Base-by-base conservation (phyloP, 2,888 invertebrate genomes). In the Orthosia gracilis region DNA sequence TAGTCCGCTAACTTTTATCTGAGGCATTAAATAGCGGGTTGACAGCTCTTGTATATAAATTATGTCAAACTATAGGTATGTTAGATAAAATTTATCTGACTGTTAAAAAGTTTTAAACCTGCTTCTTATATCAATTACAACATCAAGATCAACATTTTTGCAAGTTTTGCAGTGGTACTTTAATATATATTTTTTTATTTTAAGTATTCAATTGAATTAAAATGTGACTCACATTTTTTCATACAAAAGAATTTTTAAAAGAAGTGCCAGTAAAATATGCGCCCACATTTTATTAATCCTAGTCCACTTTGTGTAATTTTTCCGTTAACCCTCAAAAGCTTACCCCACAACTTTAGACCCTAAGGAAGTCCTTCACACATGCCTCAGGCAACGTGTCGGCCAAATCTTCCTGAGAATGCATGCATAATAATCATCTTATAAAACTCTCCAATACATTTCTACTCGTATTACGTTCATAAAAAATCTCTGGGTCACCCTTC, bases 361-460 rank as follows among this genome's bases (percentile, higher is more conserved):
- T 87, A 92, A 92, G 93, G 93, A 95, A 94, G 91, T 87, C 89
- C 90, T 92, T 86, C 89, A 91, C 91, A 91, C 83, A 91, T 84
- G 96, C 96, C 95, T 92, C 78, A 79, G 95, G 96, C 96, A 58
- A 91, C 82, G 66, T 76, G 78, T 79, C 78, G 81, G 54, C 89
- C 87, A 96, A 96, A 96, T 96, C 96, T 92, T 94, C 96, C 95
- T 95, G 96, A 96, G 96, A 96, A 96, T 90, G 92, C 93, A 92
- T 95, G 95, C 95, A 95, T 96, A 96, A 94, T 94, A 95, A 94
- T 93, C 94, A 93, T 93, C 92, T 91, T 90, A 91, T 92, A 92
- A 90, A 92, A 81, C 77, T 87, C 91, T 92, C 91, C 85, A 91
- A 91, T 90, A 91, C 90, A 88, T 90, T 89, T 89, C 87, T 91